A percentile compares a stretch with the other conserved stretches of the same genome.
Evolutionary conservation across 2,797 vertebrate species (phyloP).

Genomic region (Xenopus petersii): DNA sequence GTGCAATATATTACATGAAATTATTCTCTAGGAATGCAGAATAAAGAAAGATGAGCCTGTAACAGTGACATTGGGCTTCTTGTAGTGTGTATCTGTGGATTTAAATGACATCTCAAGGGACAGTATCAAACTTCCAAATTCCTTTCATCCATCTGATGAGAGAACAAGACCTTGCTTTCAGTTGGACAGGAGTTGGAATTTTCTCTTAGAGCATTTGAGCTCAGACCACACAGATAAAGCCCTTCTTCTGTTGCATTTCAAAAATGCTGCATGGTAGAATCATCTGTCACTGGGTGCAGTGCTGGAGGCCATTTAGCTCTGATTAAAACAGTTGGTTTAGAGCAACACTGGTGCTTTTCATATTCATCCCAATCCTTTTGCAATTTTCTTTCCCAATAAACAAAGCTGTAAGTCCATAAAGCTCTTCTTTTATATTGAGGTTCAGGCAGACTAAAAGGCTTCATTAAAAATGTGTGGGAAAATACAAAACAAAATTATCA

Average conservation of each 20-base stretch:
- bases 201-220: constrained; percentile 73
- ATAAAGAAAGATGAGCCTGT: constrained; percentile 53
- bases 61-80: constrained; percentile 58
- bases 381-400: constrained; percentile 32
- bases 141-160: constrained; percentile 78
- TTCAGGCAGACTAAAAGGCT: neutral
- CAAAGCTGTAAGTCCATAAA: constrained; percentile 26
- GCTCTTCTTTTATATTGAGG: neutral
- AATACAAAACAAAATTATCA: neutral
- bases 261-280: constrained; percentile 65
- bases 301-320: constrained; percentile 55
- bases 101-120: constrained; percentile 83
- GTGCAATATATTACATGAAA: neutral
- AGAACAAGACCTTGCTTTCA: constrained; percentile 81
- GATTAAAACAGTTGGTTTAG: constrained; percentile 53
- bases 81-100: constrained; percentile 57
- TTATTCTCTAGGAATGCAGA: neutral
- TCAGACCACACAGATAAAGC: constrained; percentile 93
- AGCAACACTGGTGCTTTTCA: constrained; percentile 55
- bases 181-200: constrained; percentile 58
- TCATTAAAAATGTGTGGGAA: neutral
- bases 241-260: constrained; percentile 76
- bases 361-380: constrained; percentile 43
- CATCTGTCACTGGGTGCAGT: constrained; percentile 64
- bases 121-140: constrained; percentile 81